Conservation (phyloP, 35 echinoderm and acorn worm genomes). For the Stichopus chloronotus region DNA sequence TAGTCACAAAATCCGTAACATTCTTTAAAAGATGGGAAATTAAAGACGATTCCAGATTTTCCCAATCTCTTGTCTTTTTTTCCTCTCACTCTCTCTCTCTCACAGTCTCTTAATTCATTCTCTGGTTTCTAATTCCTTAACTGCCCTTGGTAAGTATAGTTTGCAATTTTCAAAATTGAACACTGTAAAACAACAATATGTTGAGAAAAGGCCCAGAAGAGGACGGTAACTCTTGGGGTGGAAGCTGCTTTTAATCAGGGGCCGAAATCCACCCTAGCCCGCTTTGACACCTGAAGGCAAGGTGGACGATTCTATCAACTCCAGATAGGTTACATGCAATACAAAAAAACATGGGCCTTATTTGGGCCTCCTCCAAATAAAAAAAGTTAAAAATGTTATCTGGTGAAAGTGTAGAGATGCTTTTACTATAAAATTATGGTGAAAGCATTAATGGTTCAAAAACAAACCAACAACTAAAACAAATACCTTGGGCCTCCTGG, state of each 20-base stretch:
- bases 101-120: too few relatives aligned
- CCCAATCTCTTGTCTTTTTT: too few relatives aligned
- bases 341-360: neutral
- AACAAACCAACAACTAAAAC: neutral
- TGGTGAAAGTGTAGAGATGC: neutral
- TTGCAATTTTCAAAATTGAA: conserved; percentile 45
- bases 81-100: too few relatives aligned
- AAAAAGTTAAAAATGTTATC: neutral
- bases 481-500: neutral
- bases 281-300: neutral
- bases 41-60: too few relatives aligned
- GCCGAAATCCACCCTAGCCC: neutral
- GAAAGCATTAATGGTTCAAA: neutral
- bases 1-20: too few relatives aligned
- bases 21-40: too few relatives aligned
- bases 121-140: neutral
- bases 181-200: neutral
- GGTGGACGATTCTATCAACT: neutral
- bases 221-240: conserved; percentile 6
- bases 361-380: neutral
- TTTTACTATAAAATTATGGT: neutral
- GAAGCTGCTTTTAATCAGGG: conserved; percentile 3
- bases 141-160: neutral
- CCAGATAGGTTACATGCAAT: neutral
- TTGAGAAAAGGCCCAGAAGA: neutral